Base-by-base conservation (phyloP, 2,113 vertebrate species). In the Micromys minutus region DNA sequence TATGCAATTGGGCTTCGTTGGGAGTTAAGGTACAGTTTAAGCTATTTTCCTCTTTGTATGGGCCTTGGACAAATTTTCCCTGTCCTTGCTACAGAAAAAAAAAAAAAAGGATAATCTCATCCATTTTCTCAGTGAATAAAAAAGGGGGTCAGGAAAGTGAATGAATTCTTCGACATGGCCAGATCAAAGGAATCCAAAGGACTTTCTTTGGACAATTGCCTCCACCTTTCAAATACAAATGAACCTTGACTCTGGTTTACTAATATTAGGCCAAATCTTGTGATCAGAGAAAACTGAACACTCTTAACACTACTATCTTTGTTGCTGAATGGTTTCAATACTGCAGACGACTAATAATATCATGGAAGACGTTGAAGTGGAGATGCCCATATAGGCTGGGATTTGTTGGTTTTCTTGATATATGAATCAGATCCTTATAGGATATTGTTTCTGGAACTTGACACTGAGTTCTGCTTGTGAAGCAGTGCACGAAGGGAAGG, bases 101-200 rank as follows among this genome's bases (percentile, higher is more conserved):
- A 7, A 2, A 77, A 7, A n/a, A 71, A 29, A 86, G 24, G 72
- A 19, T 76, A 36, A 47, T 7, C 76, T 1, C 42, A 83, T 61
- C 47, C n/a, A 85, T 15, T 26, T 72, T 93, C 45, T 79, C 72
- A 24, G 11, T 59, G 61, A 6, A 22, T 45, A 31, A 50, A n/a
- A 52, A 21, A 52, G 39, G 36, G 21, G 2, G 26, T 63, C 1
- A 2, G 13, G 12, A 15, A 21, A 29, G 36, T 76, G 52, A 67
- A 61, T 22, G 9, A 75, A 79, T 87, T 22, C 11, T 2, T 22
- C 16, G 34, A 92, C 42, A 16, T 65, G n/a, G 11, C 4, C 61
- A 63, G n/a, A 80, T 77, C 57, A 85, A 95, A 95, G 31, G 55
- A 87, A 89, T 67, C 39, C 67, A 55, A 72, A 92, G 29, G 0